Percentiles rank a stretch among this genome's conserved stretches.
Evolutionary conservation across 1,140 invertebrate species (phyloP).

Genomic region (Littorina saxatilis): DNA sequence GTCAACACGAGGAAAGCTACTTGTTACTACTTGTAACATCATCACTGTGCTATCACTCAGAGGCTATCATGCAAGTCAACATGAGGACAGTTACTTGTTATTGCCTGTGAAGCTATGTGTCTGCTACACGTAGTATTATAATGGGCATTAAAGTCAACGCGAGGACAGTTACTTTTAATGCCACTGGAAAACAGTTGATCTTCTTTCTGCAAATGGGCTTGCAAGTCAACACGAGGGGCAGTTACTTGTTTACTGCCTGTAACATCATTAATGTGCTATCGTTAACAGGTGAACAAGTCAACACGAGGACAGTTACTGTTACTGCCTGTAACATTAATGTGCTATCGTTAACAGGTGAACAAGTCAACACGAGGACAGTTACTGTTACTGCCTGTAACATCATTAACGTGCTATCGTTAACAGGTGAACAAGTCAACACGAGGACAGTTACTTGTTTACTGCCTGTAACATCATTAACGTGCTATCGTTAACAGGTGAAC

Average conservation of each 20-base stretch:
- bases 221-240: constrained; percentile 31
- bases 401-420: neutral
- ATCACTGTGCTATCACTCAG: neutral
- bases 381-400: neutral
- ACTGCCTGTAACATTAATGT: neutral
- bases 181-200: neutral
- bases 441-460: constrained; percentile 7
- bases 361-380: constrained; percentile 11
- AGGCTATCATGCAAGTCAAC: neutral
- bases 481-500: neutral
- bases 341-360: neutral
- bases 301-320: constrained; percentile 15
- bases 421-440: neutral
- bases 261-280: neutral
- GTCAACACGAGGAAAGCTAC: constrained; percentile 25
- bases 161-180: constrained; percentile 22
- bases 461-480: neutral
- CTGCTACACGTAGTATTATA: neutral
- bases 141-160: neutral
- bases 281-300: neutral
- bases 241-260: constrained; percentile 22
- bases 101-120: neutral
- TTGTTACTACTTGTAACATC: neutral
- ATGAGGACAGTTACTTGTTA: neutral
- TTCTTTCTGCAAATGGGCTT: neutral